Percentiles rank a stretch among this genome's conserved stretches.
Evolutionary conservation across 2,888 invertebrate species (phyloP).

Genomic region (Pediacus dermestoides): DNA sequence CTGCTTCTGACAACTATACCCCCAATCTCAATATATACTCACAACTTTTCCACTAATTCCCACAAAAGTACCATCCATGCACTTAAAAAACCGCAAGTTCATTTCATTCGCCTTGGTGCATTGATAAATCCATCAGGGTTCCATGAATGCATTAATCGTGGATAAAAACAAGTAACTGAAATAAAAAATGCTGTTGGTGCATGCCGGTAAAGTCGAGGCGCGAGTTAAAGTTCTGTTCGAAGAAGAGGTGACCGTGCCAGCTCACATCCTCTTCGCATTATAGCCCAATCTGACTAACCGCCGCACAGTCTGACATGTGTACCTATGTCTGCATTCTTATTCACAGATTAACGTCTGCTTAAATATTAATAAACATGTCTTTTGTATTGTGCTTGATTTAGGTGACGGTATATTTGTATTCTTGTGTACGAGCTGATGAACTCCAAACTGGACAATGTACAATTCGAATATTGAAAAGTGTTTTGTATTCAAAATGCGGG

Average conservation of each 20-base stretch:
- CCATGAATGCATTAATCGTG: too few species aligned
- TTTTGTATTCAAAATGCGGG: too few species aligned
- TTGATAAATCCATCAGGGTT: too few species aligned
- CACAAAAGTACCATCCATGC: too few species aligned
- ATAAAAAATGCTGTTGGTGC: slow-evolving; percentile 1
- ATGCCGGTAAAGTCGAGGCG: slow-evolving; percentile 2
- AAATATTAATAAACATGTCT: slow-evolving; percentile 32
- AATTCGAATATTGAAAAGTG: too few species aligned
- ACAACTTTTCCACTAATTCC: slow-evolving; percentile 3
- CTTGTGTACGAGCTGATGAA: too few species aligned
- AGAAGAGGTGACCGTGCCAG: slow-evolving; percentile 3
- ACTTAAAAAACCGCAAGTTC: too few species aligned
- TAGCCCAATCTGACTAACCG: background rate
- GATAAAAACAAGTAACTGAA: too few species aligned
- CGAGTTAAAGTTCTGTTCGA: slow-evolving; percentile 1
- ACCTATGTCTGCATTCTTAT: slow-evolving; percentile 26
- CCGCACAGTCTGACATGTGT: background rate
- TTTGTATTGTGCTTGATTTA: slow-evolving; percentile 9
- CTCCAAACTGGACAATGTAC: too few species aligned
- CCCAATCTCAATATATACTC: background rate
- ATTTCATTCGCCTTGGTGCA: too few species aligned
- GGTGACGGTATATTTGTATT: slow-evolving; percentile 3
- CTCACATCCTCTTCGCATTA: slow-evolving; percentile 7
- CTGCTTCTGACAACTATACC: slow-evolving; percentile 10
- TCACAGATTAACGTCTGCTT: slow-evolving; percentile 27